Percentiles rank a stretch among this genome's conserved stretches.
These are phyloP conservation scores for Stenodera caucasica DNA, from an alignment of 2,888 invertebrate genomes.

Conservation along the genomic window DNA sequence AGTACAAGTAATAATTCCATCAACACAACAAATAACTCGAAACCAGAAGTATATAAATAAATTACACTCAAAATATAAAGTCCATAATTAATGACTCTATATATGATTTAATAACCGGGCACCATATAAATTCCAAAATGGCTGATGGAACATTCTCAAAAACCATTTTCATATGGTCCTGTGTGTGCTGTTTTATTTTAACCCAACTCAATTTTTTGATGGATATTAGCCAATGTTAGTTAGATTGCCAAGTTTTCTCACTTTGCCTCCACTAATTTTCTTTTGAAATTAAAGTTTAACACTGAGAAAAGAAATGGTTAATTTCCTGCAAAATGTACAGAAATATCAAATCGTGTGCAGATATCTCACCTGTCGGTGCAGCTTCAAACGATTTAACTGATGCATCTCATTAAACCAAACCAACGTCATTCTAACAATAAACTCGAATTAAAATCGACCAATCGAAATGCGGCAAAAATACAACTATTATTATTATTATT, in stretches of 20 bases:
- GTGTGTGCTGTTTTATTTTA: slow-evolving; percentile 32
- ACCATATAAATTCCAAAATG: slow-evolving; percentile 49
- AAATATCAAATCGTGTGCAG: slow-evolving; percentile 42
- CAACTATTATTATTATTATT: no score
- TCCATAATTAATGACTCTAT: slow-evolving; percentile 47
- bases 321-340: slow-evolving; percentile 34
- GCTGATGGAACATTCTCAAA: slow-evolving; percentile 37
- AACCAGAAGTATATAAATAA: slow-evolving; percentile 35
- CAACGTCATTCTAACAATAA: slow-evolving; percentile 40
- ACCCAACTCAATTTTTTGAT: no score
- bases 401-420: slow-evolving; percentile 46
- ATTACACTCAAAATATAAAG: slow-evolving; percentile 47
- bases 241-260: slow-evolving; percentile 14
- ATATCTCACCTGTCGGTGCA: slow-evolving; percentile 45
- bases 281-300: slow-evolving; percentile 34
- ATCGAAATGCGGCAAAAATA: background rate
- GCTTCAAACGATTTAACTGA: slow-evolving; percentile 43
- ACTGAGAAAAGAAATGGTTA: slow-evolving; percentile 12
- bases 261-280: background rate
- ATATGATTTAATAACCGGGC: slow-evolving; percentile 51
- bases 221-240: slow-evolving; percentile 48
- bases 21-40: slow-evolving; percentile 22
- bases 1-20: slow-evolving; percentile 23
- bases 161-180: slow-evolving; percentile 21
- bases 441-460: slow-evolving; percentile 20